A percentile compares a stretch with the other conserved stretches of the same genome.
Conservation (phyloP, 2,113 vertebrate species). For the Stercorarius parasiticus region DNA sequence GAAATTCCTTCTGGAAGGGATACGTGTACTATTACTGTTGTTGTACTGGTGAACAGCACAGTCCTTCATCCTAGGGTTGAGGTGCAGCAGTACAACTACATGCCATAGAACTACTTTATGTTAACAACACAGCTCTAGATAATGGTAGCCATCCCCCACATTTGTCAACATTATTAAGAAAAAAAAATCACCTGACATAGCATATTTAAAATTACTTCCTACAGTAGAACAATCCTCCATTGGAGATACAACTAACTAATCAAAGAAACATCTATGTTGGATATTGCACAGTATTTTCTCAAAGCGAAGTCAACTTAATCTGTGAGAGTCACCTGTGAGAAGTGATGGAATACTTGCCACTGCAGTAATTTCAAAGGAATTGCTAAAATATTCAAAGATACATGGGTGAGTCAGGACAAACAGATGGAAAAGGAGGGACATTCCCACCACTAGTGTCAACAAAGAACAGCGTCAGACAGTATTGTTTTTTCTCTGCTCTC, state of each 20-base stretch:
- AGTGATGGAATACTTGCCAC: neutral
- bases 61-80: neutral
- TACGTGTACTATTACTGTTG: neutral
- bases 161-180: neutral
- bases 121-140: neutral
- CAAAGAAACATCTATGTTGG: neutral
- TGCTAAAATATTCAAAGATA: neutral
- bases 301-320: neutral
- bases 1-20: neutral
- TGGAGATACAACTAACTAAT: neutral
- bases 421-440: neutral
- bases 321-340: neutral
- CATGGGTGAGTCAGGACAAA: neutral
- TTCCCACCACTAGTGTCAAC: neutral
- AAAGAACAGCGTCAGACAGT: neutral
- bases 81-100: neutral
- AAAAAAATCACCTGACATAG: rapidly evolving
- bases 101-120: neutral
- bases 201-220: neutral
- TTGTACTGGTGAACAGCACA: neutral
- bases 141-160: neutral
- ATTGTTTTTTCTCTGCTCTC: neutral
- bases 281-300: neutral
- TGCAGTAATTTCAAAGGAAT: neutral
- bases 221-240: neutral